These are phyloP conservation scores for Schrankia costaestrigalis DNA, from an alignment of 2,888 invertebrate species.

Conservation along the genomic window DNA sequence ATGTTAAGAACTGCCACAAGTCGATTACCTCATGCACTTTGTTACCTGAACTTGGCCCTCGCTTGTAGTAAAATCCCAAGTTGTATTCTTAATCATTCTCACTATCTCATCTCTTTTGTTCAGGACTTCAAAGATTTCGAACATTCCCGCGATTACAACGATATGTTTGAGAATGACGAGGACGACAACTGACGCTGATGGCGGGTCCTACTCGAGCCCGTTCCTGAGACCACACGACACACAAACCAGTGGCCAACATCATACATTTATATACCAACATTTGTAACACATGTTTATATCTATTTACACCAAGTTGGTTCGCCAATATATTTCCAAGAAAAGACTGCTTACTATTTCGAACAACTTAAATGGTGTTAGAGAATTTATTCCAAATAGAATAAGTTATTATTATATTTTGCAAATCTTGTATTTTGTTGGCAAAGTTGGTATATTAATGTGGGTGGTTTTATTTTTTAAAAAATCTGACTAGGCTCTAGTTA, in stretches of 20 bases:
- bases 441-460: slow-evolving; percentile 16
- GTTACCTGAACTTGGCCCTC: too few relatives aligned
- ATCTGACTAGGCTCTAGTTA: slow-evolving; percentile 16
- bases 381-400: background rate
- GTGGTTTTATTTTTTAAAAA: slow-evolving; percentile 14
- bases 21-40: too few relatives aligned
- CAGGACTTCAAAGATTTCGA: slow-evolving; percentile 76
- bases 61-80: slow-evolving; percentile 17
- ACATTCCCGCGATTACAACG: slow-evolving; percentile 71
- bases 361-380: too few relatives aligned
- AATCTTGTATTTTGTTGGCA: slow-evolving; percentile 1
- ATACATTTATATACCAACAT: slow-evolving; percentile 13
- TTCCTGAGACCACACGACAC: slow-evolving; percentile 8
- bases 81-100: slow-evolving; percentile 71
- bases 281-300: slow-evolving; percentile 2
- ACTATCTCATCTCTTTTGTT: slow-evolving; percentile 48
- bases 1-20: too few relatives aligned
- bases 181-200: slow-evolving; percentile 65
- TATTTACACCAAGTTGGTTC: background rate
- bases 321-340: too few relatives aligned
- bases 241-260: slow-evolving; percentile 9
- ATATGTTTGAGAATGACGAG: slow-evolving; percentile 78
- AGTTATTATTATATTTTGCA: too few relatives aligned
- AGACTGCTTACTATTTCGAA: too few relatives aligned
- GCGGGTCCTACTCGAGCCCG: slow-evolving; percentile 10